These are phyloP conservation scores for Sebastes aleutianus DNA, from an alignment of 2,797 vertebrate genomes.

Conservation along the genomic window DNA sequence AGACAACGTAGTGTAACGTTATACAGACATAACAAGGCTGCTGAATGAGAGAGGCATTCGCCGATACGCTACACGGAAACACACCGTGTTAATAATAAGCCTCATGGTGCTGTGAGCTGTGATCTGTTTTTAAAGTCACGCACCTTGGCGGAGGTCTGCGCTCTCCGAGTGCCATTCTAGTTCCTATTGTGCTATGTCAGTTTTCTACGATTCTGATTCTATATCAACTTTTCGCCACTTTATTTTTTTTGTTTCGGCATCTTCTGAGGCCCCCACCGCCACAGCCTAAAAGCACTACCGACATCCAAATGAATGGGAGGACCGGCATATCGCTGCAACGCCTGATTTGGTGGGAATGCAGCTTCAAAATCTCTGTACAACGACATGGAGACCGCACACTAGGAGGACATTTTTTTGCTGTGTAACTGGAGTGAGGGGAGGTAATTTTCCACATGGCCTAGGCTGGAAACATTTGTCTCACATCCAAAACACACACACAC, in stretches of 20 bases:
- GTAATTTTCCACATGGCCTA: slow-evolving; percentile 50
- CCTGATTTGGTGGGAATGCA: neutral
- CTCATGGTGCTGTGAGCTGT: too few species aligned
- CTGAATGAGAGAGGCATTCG: too few species aligned
- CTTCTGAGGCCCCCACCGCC: too few species aligned
- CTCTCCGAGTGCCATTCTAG: too few species aligned
- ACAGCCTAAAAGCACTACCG: neutral
- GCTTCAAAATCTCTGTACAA: neutral
- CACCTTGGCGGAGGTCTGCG: too few species aligned
- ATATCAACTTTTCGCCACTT: neutral
- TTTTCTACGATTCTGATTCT: neutral
- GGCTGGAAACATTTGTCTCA: slow-evolving; percentile 49
- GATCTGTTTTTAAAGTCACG: too few species aligned
- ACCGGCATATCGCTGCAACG: neutral
- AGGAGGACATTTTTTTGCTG: neutral
- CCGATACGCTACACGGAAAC: too few species aligned
- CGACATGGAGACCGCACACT: neutral
- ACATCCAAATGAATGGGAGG: too few species aligned
- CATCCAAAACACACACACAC: slow-evolving; percentile 9
- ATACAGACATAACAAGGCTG: too few species aligned
- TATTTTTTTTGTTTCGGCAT: too few species aligned
- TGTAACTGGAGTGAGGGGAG: slow-evolving; percentile 32
- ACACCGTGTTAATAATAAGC: too few species aligned
- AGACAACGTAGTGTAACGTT: too few species aligned
- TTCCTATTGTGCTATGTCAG: neutral